A percentile compares a stretch with the other conserved stretches of the same genome.
These are phyloP conservation scores for Macquaria ambigua DNA, from an alignment of 2,113 vertebrate species.

Conservation along the genomic window DNA sequence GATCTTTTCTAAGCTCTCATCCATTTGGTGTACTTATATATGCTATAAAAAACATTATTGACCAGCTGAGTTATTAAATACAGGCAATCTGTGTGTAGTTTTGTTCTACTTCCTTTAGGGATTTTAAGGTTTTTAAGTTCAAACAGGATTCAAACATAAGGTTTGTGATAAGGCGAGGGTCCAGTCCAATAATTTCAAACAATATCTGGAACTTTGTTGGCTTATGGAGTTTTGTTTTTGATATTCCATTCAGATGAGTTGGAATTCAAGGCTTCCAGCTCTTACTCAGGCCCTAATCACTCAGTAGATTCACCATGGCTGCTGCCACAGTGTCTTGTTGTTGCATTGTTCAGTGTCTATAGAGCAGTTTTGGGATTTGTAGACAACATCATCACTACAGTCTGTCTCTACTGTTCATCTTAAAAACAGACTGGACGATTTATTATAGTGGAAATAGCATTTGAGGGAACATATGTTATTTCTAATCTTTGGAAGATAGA, in stretches of 20 bases:
- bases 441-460: not conserved
- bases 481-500: not conserved
- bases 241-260: not conserved
- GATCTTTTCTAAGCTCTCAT: conserved; percentile 3
- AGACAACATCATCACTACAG: not conserved
- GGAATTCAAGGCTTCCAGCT: not conserved
- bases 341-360: not conserved
- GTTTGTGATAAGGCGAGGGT: not conserved
- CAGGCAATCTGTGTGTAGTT: not conserved
- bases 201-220: not conserved
- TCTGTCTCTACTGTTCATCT: not conserved
- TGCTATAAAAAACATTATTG: conserved; percentile 14
- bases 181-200: not conserved
- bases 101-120: not conserved
- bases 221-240: not conserved
- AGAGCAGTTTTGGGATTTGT: not conserved
- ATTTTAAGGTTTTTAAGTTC: not conserved
- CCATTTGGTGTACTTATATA: conserved; percentile 13
- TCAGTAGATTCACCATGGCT: not conserved
- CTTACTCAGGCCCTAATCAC: not conserved
- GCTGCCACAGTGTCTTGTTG: not conserved
- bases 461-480: not conserved
- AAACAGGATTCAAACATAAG: not conserved
- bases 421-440: not conserved
- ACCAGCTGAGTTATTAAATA: not conserved